Percentiles rank a stretch among this genome's conserved stretches.
These are phyloP conservation scores for Drosophila sulfurigaster DNA, from an alignment of 1,140 invertebrate genomes.

Conservation along the genomic window DNA sequence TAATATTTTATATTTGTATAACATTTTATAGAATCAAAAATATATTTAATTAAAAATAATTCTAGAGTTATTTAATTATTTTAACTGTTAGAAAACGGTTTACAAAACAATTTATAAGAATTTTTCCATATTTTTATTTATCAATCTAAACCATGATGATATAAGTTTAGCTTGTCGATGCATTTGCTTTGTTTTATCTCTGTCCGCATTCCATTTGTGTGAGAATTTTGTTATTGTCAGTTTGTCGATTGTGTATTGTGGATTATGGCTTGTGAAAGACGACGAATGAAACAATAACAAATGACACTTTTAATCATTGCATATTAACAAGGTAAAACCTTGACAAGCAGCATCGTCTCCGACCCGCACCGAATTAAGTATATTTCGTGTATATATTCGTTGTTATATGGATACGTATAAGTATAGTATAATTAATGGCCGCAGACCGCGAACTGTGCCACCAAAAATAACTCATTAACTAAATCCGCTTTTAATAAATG, in stretches of 20 bases:
- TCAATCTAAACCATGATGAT: not conserved
- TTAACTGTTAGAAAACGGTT: too few relatives aligned
- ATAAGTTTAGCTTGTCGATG: not conserved
- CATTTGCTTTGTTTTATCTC: not conserved
- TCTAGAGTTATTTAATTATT: too few relatives aligned
- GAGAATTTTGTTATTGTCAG: constrained; percentile 11
- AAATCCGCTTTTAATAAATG: constrained; percentile 83
- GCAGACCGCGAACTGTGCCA: constrained; percentile 60
- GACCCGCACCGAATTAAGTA: constrained; percentile 45
- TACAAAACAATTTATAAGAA: not conserved
- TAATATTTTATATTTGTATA: too few relatives aligned
- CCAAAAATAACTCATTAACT: constrained; percentile 80
- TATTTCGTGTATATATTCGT: constrained; percentile 13
- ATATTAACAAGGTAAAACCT: constrained; percentile 73
- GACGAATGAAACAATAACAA: constrained; percentile 59
- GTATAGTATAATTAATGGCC: constrained; percentile 65
- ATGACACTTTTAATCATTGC: constrained; percentile 82
- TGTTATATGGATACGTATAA: constrained; percentile 16
- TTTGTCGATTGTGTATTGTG: constrained; percentile 4
- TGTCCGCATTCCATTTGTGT: constrained; percentile 8
- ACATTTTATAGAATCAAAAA: too few relatives aligned
- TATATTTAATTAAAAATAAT: too few relatives aligned
- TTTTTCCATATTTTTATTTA: not conserved
- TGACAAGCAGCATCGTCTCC: constrained; percentile 39
- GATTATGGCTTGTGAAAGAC: constrained; percentile 14